Evolutionary conservation across 1,140 invertebrate genomes (phyloP), one percentile per base, ranked within the genome.

Genomic region (Drosophila ficusphila): DNA sequence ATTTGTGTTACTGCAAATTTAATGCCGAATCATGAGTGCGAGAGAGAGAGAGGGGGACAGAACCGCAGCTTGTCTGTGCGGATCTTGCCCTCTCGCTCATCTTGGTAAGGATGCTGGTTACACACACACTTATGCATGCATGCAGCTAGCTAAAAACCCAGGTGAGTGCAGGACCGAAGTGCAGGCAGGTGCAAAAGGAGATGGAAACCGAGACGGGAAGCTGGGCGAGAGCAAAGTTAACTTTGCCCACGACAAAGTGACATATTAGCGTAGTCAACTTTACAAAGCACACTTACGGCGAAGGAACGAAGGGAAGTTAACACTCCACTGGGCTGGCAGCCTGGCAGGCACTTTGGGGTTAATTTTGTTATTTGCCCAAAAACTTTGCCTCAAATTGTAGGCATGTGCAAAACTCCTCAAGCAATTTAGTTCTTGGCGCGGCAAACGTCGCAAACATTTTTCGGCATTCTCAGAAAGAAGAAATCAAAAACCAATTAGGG

Each of bases 181-280:
- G 79, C 78, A 60, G 29, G 19, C 8, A 36, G 25, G 25, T 11
- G 18, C 41, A 42, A 12, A 23, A 18, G 18, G 11, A 3, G 18
- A 11, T 11, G 48, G 49, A 29, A 31, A 11, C n/a, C n/a, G 39
- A 58, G 39, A 21, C 23, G 23, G 29, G 18, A 19, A 12, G 61
- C 5, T 27, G 14, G 33, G 42, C 47, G 67, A 67, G 62, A 38
- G 70, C 69, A 79, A 74, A 81, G 81, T 81, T 88, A 77, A 86
- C 81, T 86, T 86, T 86, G 72, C 57, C 81, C 82, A 86, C 81
- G 82, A 86, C 81, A 86, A 86, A 86, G 81, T 86, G 81, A 86
- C 81, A 86, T 86, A 86, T 86, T 86, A 86, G 81, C 81, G 81
- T 86, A 86, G 82, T 86, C 81, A 88, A 86, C 76, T 86, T 86